Conservation (phyloP, 2,888 invertebrate genomes). For the Flabesymbios commensalis region DNA sequence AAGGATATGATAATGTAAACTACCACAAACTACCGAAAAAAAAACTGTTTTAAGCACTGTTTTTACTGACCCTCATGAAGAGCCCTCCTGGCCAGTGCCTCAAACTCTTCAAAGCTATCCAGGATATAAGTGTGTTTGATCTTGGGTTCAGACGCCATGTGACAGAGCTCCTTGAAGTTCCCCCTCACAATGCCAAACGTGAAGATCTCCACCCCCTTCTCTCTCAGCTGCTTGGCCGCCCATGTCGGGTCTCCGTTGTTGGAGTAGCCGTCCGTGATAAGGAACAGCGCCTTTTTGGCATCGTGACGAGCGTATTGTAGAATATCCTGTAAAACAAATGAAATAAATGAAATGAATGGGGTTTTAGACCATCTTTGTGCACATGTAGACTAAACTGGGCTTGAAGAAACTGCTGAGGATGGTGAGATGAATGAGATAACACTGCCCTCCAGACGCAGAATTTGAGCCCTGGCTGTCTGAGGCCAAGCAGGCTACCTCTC, state of each 20-base stretch:
- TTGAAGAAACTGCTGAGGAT: no score
- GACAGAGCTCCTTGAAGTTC: conserved; percentile 65
- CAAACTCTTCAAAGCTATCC: conserved; percentile 73
- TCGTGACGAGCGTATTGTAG: conserved; percentile 47
- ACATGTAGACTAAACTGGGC: no score
- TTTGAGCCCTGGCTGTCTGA: no score
- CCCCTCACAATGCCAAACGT: conserved; percentile 71
- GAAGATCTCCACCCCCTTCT: conserved; percentile 62
- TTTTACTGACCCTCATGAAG: conserved; percentile 69
- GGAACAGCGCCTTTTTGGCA: conserved; percentile 68
- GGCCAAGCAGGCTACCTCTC: no score
- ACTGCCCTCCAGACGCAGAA: no score
- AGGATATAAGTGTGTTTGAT: conserved; percentile 71
- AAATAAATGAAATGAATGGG: no score
- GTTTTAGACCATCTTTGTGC: no score
- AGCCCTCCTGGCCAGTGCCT: conserved; percentile 71
- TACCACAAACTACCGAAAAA: no score
- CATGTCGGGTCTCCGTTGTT: conserved; percentile 73
- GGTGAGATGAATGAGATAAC: no score
- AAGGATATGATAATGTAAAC: no score
- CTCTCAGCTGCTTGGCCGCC: conserved; percentile 66
- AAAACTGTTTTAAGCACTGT: no score
- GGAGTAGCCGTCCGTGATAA: conserved; percentile 73
- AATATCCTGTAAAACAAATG: conserved; percentile 47
- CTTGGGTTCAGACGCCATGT: conserved; percentile 70